Evolutionary conservation across 1,140 invertebrate genomes (phyloP), one percentile per base, ranked within the genome.

Genomic region (Conus ventricosus): DNA sequence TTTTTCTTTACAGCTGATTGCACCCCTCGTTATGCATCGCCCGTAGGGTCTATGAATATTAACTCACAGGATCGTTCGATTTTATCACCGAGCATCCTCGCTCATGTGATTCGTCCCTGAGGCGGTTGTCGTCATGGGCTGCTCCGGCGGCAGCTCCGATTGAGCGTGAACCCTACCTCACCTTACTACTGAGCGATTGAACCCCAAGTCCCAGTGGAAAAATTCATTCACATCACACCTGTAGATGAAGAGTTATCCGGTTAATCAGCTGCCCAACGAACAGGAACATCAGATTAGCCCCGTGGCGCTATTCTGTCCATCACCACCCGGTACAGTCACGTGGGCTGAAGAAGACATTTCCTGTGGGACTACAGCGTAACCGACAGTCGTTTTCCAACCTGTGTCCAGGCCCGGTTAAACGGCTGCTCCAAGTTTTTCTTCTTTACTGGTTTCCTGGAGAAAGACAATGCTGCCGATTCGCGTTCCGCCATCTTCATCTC

Each of bases 281-380:
- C 53, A 60, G 57, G 57, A 55, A 13, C 13, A 5, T 84, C 13
- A 5, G n/a, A 27, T 4, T 57, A 4, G 39, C 82, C 2, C 82
- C 82, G n/a, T 7, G 82, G 82, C 3, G 55, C 53, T 25, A 84
- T 84, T 84, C n/a, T 84, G 82, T 25, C 82, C 0, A 60, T 84
- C n/a, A 57, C 53, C 13, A 57, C 82, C 53, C 17, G 82, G 2
- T 84, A 84, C 82, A 27, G 53, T 3, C 82, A 84, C 53, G 5
- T 84, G 10, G 25, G 53, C 25, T 54, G 82, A 23, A 1, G 55
- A 84, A 7, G 53, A 57, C 82, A 13, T 84, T 23, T 4, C 13
- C 13, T 15, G n/a, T 60, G n/a, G n/a, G 82, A 84, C 13, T 84
- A 84, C 57, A 54, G n/a, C 53, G 25, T 84, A 84, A 84, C 53